Evolutionary conservation across 2,888 invertebrate genomes (phyloP).

Genomic region (Dynastes maya): DNA sequence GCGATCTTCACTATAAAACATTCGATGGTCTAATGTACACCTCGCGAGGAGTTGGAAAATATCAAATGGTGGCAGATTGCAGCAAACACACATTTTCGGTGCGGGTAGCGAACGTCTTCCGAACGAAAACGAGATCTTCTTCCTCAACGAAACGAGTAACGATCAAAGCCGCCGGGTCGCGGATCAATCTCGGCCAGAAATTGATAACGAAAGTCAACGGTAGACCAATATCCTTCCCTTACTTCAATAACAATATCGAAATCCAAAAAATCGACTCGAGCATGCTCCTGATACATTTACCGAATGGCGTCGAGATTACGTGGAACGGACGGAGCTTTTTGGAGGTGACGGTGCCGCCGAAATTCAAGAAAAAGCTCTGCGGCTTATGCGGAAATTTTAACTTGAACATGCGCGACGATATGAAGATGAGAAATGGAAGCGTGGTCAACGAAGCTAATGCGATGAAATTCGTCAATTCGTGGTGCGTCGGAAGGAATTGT

Average conservation of each 20-base stretch:
- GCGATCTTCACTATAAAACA: slow-evolving; percentile 95
- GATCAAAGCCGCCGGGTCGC: slow-evolving; percentile 81
- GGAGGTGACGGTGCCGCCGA: slow-evolving; percentile 85
- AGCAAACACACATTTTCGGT: slow-evolving; percentile 86
- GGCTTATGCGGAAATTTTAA: slow-evolving; percentile 98
- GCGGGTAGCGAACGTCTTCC: slow-evolving; percentile 86
- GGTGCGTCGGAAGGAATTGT: slow-evolving; percentile 91
- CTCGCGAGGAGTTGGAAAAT: slow-evolving; percentile 95
- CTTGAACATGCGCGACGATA: slow-evolving; percentile 88
- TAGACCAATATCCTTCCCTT: slow-evolving; percentile 81
- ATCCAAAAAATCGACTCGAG: slow-evolving; percentile 80
- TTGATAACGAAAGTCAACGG: slow-evolving; percentile 91
- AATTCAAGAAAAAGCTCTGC: slow-evolving; percentile 84
- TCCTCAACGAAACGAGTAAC: slow-evolving; percentile 94
- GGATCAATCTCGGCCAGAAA: slow-evolving; percentile 89
- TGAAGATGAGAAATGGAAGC: slow-evolving; percentile 78
- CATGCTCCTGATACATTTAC: slow-evolving; percentile 76
- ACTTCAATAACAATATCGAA: slow-evolving; percentile 75
- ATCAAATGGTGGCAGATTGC: slow-evolving; percentile 91
- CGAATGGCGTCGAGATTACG: slow-evolving; percentile 86
- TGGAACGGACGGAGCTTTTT: slow-evolving; percentile 97
- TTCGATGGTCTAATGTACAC: slow-evolving; percentile 96
- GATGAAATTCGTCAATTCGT: slow-evolving; percentile 88
- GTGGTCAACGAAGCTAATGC: slow-evolving; percentile 77
- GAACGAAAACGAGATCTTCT: slow-evolving; percentile 83